Conservation (phyloP, 2,888 invertebrate species). For the Drosophila sordidula region DNA sequence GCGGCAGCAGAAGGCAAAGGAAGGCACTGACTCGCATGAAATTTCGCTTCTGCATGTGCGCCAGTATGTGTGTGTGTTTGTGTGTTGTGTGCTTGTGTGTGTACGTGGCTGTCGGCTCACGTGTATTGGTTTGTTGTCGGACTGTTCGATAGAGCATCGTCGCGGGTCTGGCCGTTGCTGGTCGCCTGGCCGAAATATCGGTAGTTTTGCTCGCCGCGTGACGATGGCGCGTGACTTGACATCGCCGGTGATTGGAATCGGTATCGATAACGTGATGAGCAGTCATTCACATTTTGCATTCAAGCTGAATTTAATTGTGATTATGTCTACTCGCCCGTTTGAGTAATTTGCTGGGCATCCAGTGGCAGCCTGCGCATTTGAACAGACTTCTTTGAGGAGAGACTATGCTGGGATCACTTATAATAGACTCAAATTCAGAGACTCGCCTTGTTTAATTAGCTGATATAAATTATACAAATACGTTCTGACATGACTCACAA, state of each 20-base stretch:
- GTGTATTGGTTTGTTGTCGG: slow-evolving; percentile 46
- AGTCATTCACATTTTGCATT: slow-evolving; percentile 13
- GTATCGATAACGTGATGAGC: slow-evolving; percentile 57
- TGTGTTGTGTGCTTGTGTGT: slow-evolving; percentile 2
- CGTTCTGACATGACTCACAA: background rate
- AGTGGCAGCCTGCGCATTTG: background rate
- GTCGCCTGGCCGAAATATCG: slow-evolving; percentile 84
- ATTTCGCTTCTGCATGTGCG: slow-evolving; percentile 49
- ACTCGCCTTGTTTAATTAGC: too few species aligned
- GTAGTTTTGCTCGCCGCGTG: slow-evolving; percentile 81
- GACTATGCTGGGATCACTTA: slow-evolving; percentile 5
- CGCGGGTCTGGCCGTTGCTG: slow-evolving; percentile 52
- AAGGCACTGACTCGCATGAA: slow-evolving; percentile 55
- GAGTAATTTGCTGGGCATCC: background rate
- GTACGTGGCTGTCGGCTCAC: slow-evolving; percentile 2
- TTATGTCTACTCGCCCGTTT: background rate
- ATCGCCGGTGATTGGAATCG: slow-evolving; percentile 65
- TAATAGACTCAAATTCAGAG: background rate
- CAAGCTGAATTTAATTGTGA: background rate
- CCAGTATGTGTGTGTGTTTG: slow-evolving; percentile 11
- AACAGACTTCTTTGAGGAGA: background rate
- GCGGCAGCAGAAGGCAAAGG: slow-evolving; percentile 68
- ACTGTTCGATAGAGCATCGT: slow-evolving; percentile 56
- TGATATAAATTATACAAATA: background rate
- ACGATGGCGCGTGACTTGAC: slow-evolving; percentile 65